Conservation (phyloP, 2,113 vertebrate genomes). For the Colius striatus region DNA sequence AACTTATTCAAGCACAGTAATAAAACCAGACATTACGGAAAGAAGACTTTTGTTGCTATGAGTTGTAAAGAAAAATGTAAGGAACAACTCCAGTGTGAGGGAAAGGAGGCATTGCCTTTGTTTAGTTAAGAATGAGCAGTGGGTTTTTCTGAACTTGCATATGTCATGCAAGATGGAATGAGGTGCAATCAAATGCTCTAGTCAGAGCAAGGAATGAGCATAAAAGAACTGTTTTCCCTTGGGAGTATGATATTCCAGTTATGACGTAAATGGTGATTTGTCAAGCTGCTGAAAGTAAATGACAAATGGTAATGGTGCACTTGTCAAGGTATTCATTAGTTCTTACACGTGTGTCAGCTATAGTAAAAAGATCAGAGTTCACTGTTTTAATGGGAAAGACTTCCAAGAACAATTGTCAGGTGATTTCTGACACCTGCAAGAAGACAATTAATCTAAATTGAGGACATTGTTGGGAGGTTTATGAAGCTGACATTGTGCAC, state of each 20-base stretch:
- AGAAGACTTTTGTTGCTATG: not conserved
- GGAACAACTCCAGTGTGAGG: not conserved
- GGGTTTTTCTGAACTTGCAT: not conserved
- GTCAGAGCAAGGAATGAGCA: not conserved
- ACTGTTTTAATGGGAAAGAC: not conserved
- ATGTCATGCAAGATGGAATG: not conserved
- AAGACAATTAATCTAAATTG: conserved; percentile 60
- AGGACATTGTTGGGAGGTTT: conserved; percentile 13
- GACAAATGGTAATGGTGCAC: not conserved
- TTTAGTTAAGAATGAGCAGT: not conserved
- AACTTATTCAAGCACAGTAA: not conserved
- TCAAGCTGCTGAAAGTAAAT: not conserved
- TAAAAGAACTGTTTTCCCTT: not conserved
- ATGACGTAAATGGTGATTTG: conserved; percentile 37
- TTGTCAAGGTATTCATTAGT: conserved; percentile 18
- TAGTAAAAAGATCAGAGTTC: not conserved
- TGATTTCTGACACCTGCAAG: conserved; percentile 35
- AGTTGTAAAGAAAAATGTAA: conserved; percentile 13
- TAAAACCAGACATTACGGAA: not conserved
- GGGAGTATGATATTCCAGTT: not conserved
- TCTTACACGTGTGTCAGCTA: not conserved
- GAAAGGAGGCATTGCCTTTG: not conserved
- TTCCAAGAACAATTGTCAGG: conserved; percentile 15
- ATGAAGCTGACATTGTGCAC: conserved; percentile 24
- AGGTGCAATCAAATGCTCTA: not conserved